Evolutionary conservation across 2,797 vertebrate genomes (phyloP).

Genomic region (Chanos chanos): DNA sequence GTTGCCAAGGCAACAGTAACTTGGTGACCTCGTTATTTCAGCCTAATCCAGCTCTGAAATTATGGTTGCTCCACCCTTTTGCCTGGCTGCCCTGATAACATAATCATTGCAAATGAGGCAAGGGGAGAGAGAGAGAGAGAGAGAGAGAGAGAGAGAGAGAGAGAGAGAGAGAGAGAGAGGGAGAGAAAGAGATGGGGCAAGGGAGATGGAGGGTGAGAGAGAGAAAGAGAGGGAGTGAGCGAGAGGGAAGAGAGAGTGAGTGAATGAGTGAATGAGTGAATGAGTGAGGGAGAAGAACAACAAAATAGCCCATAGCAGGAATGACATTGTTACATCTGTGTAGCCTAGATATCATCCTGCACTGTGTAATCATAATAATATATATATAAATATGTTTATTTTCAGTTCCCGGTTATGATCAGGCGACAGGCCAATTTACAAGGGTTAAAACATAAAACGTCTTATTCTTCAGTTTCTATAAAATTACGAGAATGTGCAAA

Average conservation of each 20-base stretch:
- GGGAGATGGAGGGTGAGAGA: slow-evolving; percentile 28
- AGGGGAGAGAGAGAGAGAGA: slow-evolving; percentile 72
- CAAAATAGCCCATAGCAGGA: no score
- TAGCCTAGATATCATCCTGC: no score
- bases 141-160: slow-evolving; percentile 46
- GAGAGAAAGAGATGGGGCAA: slow-evolving; percentile 13
- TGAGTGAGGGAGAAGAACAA: slow-evolving; percentile 16
- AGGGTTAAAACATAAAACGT: slow-evolving; percentile 17
- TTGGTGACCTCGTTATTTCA: slow-evolving; percentile 99
- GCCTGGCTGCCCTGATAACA: slow-evolving; percentile 99
- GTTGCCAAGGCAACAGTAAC: slow-evolving; percentile 98
- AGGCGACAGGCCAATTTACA: neutral
- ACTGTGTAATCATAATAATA: no score
- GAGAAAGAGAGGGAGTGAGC: slow-evolving; percentile 1
- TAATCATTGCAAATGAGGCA: slow-evolving; percentile 98
- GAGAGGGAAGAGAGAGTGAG: neutral
- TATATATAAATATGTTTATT: no score
- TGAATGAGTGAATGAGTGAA: neutral
- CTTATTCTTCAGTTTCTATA: no score
- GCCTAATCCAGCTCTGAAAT: slow-evolving; percentile 99
- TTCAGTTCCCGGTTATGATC: slow-evolving; percentile 1
- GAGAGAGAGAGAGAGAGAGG: slow-evolving; percentile 36
- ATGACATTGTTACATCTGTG: no score
- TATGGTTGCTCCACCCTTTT: slow-evolving; percentile 99
- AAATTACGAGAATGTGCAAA: no score